Evolutionary conservation across 2,888 invertebrate species (phyloP).

Genomic region (Merodon equestris): DNA sequence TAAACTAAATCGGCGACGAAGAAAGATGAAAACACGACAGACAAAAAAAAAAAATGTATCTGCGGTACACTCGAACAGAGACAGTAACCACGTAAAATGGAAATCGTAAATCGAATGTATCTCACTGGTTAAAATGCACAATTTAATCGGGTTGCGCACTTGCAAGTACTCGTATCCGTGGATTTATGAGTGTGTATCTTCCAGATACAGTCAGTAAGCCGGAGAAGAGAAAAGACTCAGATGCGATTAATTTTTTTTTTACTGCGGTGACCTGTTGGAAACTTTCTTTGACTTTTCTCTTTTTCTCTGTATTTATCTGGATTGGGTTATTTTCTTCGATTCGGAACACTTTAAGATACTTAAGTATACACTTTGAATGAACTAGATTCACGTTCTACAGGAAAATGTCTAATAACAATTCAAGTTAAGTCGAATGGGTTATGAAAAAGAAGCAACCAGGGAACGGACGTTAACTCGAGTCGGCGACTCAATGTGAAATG

Average conservation of each 20-base stretch:
- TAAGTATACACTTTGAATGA: not conserved
- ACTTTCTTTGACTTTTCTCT: constrained; percentile 65
- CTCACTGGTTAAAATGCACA: constrained; percentile 49
- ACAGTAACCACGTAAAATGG: constrained; percentile 32
- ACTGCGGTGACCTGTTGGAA: constrained; percentile 55
- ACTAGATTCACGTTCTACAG: too few relatives aligned
- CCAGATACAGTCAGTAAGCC: not conserved
- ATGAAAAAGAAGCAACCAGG: constrained; percentile 3
- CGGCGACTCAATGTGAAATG: constrained; percentile 64
- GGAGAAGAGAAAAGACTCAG: constrained; percentile 20
- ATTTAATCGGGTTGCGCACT: constrained; percentile 38
- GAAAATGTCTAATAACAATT: constrained; percentile 1
- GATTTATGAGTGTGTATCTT: too few relatives aligned
- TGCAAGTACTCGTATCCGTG: constrained; percentile 3
- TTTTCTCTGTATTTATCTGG: constrained; percentile 22
- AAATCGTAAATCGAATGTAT: constrained; percentile 52
- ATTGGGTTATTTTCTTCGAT: constrained; percentile 9
- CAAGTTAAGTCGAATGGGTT: constrained; percentile 10
- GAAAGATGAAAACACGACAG: constrained; percentile 9
- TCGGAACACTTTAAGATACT: constrained; percentile 3
- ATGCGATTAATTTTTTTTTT: not conserved
- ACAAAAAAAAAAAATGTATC: constrained; percentile 8
- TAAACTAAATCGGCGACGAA: constrained; percentile 31
- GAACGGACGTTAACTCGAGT: constrained; percentile 55
- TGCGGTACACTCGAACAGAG: not conserved